Evolutionary conservation across 2,888 invertebrate species (phyloP).

Genomic region (Erpobdella octoculata): DNA sequence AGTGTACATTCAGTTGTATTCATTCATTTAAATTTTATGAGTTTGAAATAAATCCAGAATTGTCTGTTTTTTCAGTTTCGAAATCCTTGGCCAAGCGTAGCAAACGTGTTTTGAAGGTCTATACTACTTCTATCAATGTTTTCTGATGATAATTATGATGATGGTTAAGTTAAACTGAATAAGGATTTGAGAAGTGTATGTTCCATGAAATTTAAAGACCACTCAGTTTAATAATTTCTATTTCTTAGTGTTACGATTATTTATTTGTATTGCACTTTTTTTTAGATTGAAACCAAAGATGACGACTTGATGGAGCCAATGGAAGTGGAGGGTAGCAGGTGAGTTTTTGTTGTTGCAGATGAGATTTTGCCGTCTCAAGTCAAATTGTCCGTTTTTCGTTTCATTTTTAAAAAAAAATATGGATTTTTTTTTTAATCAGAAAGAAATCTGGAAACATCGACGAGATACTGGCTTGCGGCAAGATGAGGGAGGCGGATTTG

Average conservation of each 20-base stretch:
- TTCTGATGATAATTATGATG: no score
- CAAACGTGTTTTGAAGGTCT: neutral
- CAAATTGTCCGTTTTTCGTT: neutral
- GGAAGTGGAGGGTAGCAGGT: slow-evolving; percentile 20
- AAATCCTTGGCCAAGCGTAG: slow-evolving; percentile 1
- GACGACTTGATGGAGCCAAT: neutral
- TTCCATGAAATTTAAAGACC: no score
- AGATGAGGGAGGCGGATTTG: slow-evolving; percentile 43
- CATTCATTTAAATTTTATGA: neutral
- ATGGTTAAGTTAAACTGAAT: no score
- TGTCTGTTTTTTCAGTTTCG: neutral
- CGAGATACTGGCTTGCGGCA: slow-evolving; percentile 43
- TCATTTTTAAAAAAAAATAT: no score
- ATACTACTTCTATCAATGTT: no score
- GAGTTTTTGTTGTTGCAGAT: neutral
- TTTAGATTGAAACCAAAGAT: slow-evolving; percentile 6
- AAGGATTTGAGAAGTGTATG: no score
- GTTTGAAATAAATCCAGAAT: no score
- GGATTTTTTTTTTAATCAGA: slow-evolving; percentile 16
- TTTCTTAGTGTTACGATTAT: no score
- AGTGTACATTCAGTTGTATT: neutral
- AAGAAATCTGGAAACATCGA: slow-evolving; percentile 39
- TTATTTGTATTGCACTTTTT: no score
- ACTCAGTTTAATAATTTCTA: no score
- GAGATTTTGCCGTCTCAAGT: neutral